These are phyloP conservation scores for Paracanthobrama guichenoti DNA, from an alignment of 2,113 vertebrate species.

Conservation along the genomic window DNA sequence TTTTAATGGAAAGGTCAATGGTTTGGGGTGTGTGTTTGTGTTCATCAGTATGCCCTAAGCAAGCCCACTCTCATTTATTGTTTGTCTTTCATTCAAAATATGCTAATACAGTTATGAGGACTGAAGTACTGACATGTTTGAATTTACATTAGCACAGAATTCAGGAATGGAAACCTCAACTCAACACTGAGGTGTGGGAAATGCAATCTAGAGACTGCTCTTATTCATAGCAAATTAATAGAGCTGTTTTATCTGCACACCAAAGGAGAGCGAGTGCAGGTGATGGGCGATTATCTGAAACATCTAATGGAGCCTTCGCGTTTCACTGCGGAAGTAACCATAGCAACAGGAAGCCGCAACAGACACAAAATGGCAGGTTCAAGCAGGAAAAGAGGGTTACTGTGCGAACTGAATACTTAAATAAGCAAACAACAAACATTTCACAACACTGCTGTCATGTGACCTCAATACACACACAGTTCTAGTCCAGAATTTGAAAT, in stretches of 20 bases:
- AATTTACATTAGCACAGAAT: background rate
- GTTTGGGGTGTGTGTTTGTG: background rate
- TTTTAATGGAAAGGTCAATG: background rate
- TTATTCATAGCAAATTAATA: background rate
- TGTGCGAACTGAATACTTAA: background rate
- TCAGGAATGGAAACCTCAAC: background rate
- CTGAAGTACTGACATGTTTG: background rate
- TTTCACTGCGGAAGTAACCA: slow-evolving; percentile 40
- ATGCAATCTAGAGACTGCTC: background rate
- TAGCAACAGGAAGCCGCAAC: slow-evolving; percentile 22
- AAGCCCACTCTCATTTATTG: background rate
- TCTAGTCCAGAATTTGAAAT: too few relatives aligned
- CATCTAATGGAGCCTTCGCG: slow-evolving; percentile 27
- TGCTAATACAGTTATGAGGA: background rate
- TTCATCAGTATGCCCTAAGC: background rate
- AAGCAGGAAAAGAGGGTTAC: background rate
- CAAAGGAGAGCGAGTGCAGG: slow-evolving; percentile 2
- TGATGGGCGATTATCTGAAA: slow-evolving; percentile 45
- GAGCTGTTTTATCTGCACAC: background rate
- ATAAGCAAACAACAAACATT: background rate
- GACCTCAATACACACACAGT: background rate
- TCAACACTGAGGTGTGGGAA: background rate
- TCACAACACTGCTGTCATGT: background rate
- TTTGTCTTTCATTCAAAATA: background rate
- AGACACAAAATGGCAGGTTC: slow-evolving; percentile 4